Base-by-base conservation (phyloP, 2,888 invertebrate genomes). In the Azorinus chamasolen region DNA sequence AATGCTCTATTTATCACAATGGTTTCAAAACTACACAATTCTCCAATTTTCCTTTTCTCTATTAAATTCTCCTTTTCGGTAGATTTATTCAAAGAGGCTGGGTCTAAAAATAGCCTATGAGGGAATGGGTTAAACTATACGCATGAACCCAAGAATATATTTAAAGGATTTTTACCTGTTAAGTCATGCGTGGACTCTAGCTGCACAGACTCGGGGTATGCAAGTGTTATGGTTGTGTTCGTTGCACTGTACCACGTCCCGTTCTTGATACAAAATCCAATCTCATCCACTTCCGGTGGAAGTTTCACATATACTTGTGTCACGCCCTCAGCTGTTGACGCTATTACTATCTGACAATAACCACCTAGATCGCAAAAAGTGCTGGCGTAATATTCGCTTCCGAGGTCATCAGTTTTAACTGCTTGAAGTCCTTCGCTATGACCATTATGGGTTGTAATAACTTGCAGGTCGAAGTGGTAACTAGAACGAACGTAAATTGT, bases 321-420 rank as follows among this genome's bases (percentile, higher is more conserved):
- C 3, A 46, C n/a, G 0, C 41, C 63, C 3, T 27, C 8, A 20
- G 20, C 27, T 1, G 50, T 22, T 2, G 70, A 57, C 12, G 71
- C 63, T 18, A 79, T 54, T 14, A 70, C 66, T 32, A 74, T 51
- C 27, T 79, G 74, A 55, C 79, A 79, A 20, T 48, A 66, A 45
- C 79, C 79, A 16, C 79, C 74, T 6, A 74, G 63, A 4, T 54
- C 79, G 45, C 79, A 79, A 39, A 79, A 79, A 27, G 70, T 79
- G 25, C 68, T 71, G 20, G 71, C 61, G 63, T 59, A 74, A 55
- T 79, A 74, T 32, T 79, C 68, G 14, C 24, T 53, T 5, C 79
- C 74, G 6, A 74, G 27, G n/a, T 27, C 22, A 8, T 37, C n/a
- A 2, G 25, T 53, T 10, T 61, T n/a, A 1, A 79, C 20, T 12